Percentiles rank a stretch among this genome's conserved stretches.
These are phyloP conservation scores for Drosophila eugracilis DNA, from an alignment of 1,140 invertebrate species.

Conservation along the genomic window DNA sequence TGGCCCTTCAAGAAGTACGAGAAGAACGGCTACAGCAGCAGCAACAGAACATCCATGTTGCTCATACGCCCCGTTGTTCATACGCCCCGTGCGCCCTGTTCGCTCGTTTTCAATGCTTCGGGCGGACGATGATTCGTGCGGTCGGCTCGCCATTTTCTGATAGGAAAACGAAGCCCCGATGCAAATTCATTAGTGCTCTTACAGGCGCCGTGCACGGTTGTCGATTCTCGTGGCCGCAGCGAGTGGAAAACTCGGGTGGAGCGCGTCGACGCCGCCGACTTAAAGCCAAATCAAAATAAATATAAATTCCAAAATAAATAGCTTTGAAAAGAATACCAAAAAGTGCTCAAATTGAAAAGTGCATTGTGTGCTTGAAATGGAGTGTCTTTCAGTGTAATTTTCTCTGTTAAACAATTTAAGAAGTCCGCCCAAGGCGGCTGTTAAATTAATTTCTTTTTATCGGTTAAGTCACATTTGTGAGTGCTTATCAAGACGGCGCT, in stretches of 20 bases:
- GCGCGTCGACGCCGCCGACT: conserved; percentile 76
- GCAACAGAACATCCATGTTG: conserved; percentile 33
- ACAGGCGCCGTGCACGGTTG: conserved; percentile 84
- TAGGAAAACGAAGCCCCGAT: conserved; percentile 29
- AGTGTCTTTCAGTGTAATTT: conserved; percentile 1
- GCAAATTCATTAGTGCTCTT: conserved; percentile 84
- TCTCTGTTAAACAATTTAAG: neutral
- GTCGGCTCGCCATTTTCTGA: conserved; percentile 58
- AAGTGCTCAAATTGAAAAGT: neutral
- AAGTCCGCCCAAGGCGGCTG: neutral
- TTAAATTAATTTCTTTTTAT: conserved; percentile 7
- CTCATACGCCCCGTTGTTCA: conserved; percentile 65
- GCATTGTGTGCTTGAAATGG: conserved; percentile 10
- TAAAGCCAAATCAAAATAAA: conserved; percentile 14
- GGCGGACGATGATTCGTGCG: conserved; percentile 3
- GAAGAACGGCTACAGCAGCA: conserved; percentile 16
- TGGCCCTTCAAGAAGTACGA: conserved; percentile 24
- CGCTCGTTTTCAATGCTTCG: conserved; percentile 3
- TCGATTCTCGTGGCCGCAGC: conserved; percentile 71
- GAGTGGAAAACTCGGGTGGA: conserved; percentile 47
- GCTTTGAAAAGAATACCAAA: neutral
- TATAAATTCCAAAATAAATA: neutral
- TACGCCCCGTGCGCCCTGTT: conserved; percentile 60
- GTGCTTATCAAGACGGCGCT: conserved; percentile 64
- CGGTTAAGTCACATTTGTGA: conserved; percentile 5